These are phyloP conservation scores for Oxycera nigricornis DNA, from an alignment of 2,888 invertebrate species.

Conservation along the genomic window DNA sequence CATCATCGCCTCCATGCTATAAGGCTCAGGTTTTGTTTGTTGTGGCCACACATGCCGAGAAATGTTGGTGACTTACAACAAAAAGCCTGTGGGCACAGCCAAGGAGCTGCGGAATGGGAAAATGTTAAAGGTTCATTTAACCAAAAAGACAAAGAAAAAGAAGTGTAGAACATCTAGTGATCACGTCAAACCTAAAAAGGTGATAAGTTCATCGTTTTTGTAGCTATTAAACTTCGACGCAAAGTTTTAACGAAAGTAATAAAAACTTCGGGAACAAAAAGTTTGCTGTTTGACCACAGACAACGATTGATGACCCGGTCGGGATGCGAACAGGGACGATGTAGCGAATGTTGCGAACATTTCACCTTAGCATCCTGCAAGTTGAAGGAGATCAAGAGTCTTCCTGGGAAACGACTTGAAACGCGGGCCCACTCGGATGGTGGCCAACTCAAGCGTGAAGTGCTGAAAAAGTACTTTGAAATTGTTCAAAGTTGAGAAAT, in stretches of 20 bases:
- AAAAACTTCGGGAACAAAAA: conserved; percentile 29
- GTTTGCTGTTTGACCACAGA: conserved; percentile 21
- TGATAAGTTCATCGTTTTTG: conserved; percentile 37
- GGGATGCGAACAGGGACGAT: background rate
- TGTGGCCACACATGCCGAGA: background rate
- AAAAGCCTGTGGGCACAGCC: background rate
- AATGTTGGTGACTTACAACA: conserved; percentile 23
- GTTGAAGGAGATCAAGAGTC: background rate
- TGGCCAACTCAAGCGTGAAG: background rate
- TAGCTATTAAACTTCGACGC: conserved; percentile 23
- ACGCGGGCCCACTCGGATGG: background rate
- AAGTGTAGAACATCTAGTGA: background rate
- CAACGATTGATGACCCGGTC: conserved; percentile 22
- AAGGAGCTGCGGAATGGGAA: background rate
- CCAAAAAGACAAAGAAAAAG: background rate
- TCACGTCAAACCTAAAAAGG: conserved; percentile 14
- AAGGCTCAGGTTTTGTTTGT: background rate
- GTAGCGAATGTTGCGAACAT: background rate
- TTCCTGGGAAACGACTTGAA: background rate
- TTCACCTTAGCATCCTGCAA: background rate
- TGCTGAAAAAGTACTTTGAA: background rate
- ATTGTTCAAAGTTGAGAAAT: conserved; percentile 12
- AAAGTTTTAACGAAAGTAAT: conserved; percentile 31
- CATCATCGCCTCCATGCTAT: background rate
- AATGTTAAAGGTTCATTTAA: background rate